Conservation (phyloP, 1,140 invertebrate species). For the Pseudomyrmex pallidus region DNA sequence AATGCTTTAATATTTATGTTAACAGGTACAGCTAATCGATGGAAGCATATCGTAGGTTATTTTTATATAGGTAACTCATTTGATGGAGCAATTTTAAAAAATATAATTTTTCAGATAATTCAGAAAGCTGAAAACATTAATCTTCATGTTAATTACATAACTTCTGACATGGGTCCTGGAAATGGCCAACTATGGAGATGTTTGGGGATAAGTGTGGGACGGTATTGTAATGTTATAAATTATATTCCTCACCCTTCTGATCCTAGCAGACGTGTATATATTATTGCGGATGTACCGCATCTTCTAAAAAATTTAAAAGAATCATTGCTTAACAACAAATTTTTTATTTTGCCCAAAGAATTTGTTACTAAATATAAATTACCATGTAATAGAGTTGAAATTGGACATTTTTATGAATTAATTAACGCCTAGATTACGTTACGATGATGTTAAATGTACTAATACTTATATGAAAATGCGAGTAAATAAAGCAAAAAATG, state of each 20-base stretch:
- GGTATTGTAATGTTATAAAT: not conserved
- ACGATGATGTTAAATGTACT: not conserved
- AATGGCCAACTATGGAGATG: not conserved
- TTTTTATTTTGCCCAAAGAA: not conserved
- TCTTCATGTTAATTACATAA: not conserved
- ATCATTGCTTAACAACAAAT: not conserved
- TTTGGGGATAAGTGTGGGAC: not conserved
- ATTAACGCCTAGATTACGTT: slow-evolving; percentile 15
- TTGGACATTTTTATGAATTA: slow-evolving; percentile 14
- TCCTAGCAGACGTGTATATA: not conserved
- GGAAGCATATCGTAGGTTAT: not conserved
- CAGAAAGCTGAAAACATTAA: not conserved
- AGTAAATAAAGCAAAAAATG: slow-evolving; percentile 26
- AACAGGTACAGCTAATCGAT: not conserved
- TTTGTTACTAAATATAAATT: slow-evolving; percentile 11
- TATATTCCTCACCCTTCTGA: not conserved
- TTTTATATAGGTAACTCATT: not conserved
- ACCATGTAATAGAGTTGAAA: not conserved
- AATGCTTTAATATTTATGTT: slow-evolving; percentile 6
- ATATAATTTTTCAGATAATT: not conserved
- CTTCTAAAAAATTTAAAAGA: slow-evolving; percentile 15
- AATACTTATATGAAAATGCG: slow-evolving; percentile 21
- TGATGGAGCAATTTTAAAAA: not conserved
- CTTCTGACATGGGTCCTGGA: not conserved
- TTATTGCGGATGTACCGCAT: not conserved